Evolutionary conservation across 2,888 invertebrate genomes (phyloP).

Genomic region (Vanessa cardui): DNA sequence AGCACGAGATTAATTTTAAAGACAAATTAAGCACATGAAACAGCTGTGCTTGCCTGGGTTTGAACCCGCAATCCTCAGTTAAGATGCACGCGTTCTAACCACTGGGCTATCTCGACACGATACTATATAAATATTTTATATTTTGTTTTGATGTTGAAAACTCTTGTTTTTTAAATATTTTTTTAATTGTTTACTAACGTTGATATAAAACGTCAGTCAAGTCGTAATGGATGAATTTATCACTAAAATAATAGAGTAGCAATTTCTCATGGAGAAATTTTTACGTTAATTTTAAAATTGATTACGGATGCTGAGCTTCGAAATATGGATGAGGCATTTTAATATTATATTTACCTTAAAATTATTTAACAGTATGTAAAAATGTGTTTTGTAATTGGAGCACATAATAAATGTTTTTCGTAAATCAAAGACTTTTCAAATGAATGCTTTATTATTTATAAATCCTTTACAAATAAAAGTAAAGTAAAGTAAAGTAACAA

Average conservation of each 20-base stretch:
- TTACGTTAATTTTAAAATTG: conserved; percentile 14
- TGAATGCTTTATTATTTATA: too few species aligned
- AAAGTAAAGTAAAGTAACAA: too few species aligned
- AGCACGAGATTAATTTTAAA: too few species aligned
- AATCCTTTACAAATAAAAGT: too few species aligned
- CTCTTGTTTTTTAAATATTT: neutral
- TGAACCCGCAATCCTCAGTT: too few species aligned
- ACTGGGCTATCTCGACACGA: too few species aligned
- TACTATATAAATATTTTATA: neutral
- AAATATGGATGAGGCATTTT: neutral
- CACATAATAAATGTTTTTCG: too few species aligned
- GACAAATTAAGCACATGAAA: too few species aligned
- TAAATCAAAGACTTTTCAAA: too few species aligned
- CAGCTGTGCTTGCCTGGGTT: too few species aligned
- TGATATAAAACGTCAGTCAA: neutral
- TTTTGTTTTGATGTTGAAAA: neutral
- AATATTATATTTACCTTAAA: neutral
- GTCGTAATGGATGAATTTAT: conserved; percentile 18
- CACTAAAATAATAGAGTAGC: conserved; percentile 23
- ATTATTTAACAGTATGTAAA: neutral
- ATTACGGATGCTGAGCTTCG: neutral
- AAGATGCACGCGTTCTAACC: too few species aligned
- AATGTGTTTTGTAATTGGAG: too few species aligned
- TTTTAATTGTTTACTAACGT: conserved; percentile 7
- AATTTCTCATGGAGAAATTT: conserved; percentile 13